These are phyloP conservation scores for Cecropterus lyciades DNA, from an alignment of 1,140 invertebrate species.

Conservation along the genomic window DNA sequence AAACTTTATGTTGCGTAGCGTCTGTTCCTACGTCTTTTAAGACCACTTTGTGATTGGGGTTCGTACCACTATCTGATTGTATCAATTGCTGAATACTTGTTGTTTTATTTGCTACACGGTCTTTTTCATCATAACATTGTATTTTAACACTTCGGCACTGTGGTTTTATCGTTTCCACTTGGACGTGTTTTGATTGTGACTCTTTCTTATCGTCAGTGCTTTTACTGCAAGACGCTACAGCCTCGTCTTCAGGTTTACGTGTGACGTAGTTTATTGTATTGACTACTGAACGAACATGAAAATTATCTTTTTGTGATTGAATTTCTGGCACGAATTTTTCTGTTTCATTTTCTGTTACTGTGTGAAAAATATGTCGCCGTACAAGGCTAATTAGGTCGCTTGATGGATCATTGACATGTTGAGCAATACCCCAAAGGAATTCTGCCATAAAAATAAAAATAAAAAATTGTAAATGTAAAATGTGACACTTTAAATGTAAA, in stretches of 20 bases:
- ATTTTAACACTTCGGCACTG: slow-evolving; percentile 6
- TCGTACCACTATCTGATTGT: slow-evolving; percentile 8
- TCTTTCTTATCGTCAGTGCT: not conserved
- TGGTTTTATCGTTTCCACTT: slow-evolving; percentile 2
- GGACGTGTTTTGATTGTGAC: slow-evolving; percentile 10
- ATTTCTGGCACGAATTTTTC: not conserved
- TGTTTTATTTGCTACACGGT: not conserved
- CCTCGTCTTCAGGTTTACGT: not conserved
- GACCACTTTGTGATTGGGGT: not conserved
- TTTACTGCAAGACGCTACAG: slow-evolving; percentile 15
- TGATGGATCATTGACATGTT: slow-evolving; percentile 49
- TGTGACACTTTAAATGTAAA: not conserved
- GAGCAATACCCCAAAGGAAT: slow-evolving; percentile 43
- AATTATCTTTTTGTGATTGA: not conserved
- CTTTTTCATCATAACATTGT: not conserved
- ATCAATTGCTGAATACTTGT: slow-evolving; percentile 3
- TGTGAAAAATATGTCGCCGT: slow-evolving; percentile 32
- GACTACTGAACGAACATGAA: not conserved
- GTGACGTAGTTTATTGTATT: not conserved
- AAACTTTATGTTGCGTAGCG: slow-evolving; percentile 36
- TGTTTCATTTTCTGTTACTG: not conserved
- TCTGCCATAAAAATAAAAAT: slow-evolving; percentile 36
- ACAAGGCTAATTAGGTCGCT: slow-evolving; percentile 39
- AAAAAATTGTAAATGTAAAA: not conserved
- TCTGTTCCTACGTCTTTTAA: slow-evolving; percentile 40